Evolutionary conservation across 1,140 invertebrate species (phyloP).

Genomic region (Lepidotrigona ventralis): DNA sequence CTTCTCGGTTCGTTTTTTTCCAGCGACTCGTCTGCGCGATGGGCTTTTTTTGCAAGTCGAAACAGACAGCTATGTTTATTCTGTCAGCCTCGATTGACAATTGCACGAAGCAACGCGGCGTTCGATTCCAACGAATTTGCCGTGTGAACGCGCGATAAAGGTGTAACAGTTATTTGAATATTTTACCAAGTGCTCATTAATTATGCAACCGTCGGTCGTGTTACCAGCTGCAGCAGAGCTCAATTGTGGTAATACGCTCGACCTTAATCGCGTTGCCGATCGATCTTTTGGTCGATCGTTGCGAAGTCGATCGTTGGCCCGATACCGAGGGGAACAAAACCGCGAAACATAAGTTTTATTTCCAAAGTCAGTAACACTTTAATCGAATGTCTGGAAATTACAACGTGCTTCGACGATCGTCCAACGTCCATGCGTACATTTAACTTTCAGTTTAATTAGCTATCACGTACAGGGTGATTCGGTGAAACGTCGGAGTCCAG

Average conservation of each 20-base stretch:
- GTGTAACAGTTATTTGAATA: slow-evolving; percentile 56
- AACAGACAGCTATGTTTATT: neutral
- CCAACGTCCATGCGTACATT: neutral
- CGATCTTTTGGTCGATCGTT: slow-evolving; percentile 51
- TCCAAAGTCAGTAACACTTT: too few species aligned
- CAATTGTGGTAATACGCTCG: slow-evolving; percentile 61
- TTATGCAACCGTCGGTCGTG: slow-evolving; percentile 61
- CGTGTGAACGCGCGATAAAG: neutral
- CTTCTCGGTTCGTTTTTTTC: neutral
- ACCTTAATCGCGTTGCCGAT: slow-evolving; percentile 59
- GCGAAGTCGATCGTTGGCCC: slow-evolving; percentile 11
- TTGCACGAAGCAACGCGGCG: neutral
- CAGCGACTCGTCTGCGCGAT: neutral
- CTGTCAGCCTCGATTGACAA: neutral
- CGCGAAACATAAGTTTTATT: slow-evolving; percentile 27
- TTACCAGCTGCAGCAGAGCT: slow-evolving; percentile 40
- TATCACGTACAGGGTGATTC: neutral
- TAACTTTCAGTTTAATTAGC: neutral
- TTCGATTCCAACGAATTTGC: slow-evolving; percentile 4
- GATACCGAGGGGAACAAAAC: neutral
- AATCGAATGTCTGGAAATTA: neutral
- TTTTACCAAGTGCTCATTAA: slow-evolving; percentile 64
- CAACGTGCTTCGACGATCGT: neutral
- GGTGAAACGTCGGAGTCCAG: neutral
- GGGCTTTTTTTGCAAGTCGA: slow-evolving; percentile 11